Percentiles rank a stretch among this genome's conserved stretches.
These are phyloP conservation scores for Drosophila austrosaltans DNA, from an alignment of 2,888 invertebrate genomes.

Conservation along the genomic window DNA sequence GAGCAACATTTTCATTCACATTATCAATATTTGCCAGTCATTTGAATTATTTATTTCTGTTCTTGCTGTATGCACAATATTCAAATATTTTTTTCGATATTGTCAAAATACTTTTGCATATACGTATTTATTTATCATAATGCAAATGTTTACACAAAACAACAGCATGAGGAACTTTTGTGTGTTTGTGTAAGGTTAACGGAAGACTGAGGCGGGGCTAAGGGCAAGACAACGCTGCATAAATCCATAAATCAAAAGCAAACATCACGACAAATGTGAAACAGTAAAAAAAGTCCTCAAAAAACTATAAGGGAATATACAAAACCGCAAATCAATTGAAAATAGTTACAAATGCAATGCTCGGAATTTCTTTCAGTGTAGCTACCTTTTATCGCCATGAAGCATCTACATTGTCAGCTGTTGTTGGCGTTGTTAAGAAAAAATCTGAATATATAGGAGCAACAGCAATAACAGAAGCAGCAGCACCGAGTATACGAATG, in stretches of 20 bases:
- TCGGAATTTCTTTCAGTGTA: constrained; percentile 48
- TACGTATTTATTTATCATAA: constrained; percentile 51
- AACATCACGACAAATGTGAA: constrained; percentile 49
- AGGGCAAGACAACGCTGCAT: constrained; percentile 49
- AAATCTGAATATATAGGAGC: constrained; percentile 55
- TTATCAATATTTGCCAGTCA: constrained; percentile 44
- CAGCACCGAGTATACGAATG: constrained; percentile 23
- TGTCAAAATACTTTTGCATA: constrained; percentile 52
- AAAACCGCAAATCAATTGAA: constrained; percentile 20
- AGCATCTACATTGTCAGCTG: constrained; percentile 46
- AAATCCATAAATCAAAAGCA: constrained; percentile 70
- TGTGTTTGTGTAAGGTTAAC: too few relatives aligned
- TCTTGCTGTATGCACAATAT: constrained; percentile 32
- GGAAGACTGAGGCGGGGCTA: not conserved
- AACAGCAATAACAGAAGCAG: constrained; percentile 35
- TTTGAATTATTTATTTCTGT: constrained; percentile 31
- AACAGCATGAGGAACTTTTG: constrained; percentile 3
- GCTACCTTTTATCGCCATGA: constrained; percentile 38
- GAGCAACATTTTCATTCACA: not conserved
- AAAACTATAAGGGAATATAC: not conserved
- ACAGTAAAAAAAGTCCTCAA: constrained; percentile 28
- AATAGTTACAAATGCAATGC: not conserved
- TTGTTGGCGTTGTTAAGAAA: constrained; percentile 46
- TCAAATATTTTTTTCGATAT: constrained; percentile 57
- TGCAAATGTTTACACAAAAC: constrained; percentile 61